Base-by-base conservation (phyloP, 2,888 invertebrate species). In the Pandemis cinnamomeana region DNA sequence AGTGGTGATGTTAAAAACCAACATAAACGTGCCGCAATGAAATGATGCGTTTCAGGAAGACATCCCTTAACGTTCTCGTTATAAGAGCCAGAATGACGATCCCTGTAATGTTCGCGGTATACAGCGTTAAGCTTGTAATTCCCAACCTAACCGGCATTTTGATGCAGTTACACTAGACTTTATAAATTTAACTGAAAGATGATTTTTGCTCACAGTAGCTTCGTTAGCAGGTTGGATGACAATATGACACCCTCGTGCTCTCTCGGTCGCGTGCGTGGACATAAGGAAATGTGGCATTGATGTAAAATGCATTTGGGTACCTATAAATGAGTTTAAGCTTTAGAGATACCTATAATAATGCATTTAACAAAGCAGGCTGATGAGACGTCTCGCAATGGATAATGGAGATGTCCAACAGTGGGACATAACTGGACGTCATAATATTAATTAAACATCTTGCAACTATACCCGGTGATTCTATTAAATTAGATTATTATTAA, bases 1-100 rank as follows among this genome's bases (percentile, higher is more conserved):
- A 87, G 83, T 84, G 83, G 83, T 79, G 78, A 78, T 72, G 51
- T 69, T 61, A 67, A 55, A 51, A 55, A 75, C 77, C 82, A 80
- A 81, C 82, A 82, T 83, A 79, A 79, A 81, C 81, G 79, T 80
- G 75, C 82, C 78, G 80, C 82, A 81, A 84, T 75, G 71, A 78
- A 79, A 66, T 72, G 58, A 76, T 36, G 44, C 48, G 61, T 7
- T 63, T 69, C 67, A 1, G 75, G 80, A 78, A 75, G 81, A 78
- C 77, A 69, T 76, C 76, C 79, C 78, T 67, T 74, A 67, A 72
- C 20, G n/a, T n/a, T 13, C 20, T 44, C 10, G 48, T 11, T 42
- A 69, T 74, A 76, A 72, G 75, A 60, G 48, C 67, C 62, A 76
- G 61, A 62, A 70, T 72, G 42, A 27, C 58, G 44, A 73, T 27